Evolutionary conservation across 2,113 vertebrate species (phyloP).

Genomic region (Podocnemis expansa): DNA sequence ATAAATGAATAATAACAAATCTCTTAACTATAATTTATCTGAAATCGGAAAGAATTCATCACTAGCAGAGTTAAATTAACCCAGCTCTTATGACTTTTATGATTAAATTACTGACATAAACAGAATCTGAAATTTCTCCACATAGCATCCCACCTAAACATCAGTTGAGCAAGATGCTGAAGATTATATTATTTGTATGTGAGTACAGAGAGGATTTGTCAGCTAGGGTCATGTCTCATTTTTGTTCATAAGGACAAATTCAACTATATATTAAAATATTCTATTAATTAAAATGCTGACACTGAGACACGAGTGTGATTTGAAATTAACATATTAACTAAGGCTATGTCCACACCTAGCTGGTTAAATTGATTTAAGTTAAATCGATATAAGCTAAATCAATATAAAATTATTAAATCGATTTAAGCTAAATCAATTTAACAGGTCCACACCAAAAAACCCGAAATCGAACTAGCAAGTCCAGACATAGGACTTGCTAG

Average conservation of each 20-base stretch:
- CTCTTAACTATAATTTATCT: constrained; percentile 73
- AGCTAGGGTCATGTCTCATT: constrained; percentile 48
- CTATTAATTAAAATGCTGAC: neutral
- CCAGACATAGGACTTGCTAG: too few species aligned
- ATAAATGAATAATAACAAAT: constrained; percentile 63
- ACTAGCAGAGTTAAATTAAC: constrained; percentile 76
- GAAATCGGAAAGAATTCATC: constrained; percentile 71
- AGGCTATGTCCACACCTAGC: too few species aligned
- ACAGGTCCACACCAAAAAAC: too few species aligned
- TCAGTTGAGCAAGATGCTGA: constrained; percentile 45
- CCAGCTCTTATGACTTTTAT: constrained; percentile 56
- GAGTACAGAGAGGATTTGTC: neutral
- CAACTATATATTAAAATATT: neutral
- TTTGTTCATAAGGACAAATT: constrained; percentile 33
- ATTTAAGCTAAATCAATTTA: too few species aligned
- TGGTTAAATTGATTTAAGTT: too few species aligned
- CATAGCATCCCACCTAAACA: constrained; percentile 53
- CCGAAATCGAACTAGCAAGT: too few species aligned
- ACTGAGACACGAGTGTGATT: constrained; percentile 21
- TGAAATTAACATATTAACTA: constrained; percentile 48
- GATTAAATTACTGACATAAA: constrained; percentile 76
- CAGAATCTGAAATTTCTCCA: constrained; percentile 68
- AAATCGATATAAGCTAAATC: too few species aligned
- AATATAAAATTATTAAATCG: too few species aligned
- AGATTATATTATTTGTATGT: constrained; percentile 9